Evolutionary conservation across 1,140 invertebrate species (phyloP).

Genomic region (Panagrolaimus sp.): DNA sequence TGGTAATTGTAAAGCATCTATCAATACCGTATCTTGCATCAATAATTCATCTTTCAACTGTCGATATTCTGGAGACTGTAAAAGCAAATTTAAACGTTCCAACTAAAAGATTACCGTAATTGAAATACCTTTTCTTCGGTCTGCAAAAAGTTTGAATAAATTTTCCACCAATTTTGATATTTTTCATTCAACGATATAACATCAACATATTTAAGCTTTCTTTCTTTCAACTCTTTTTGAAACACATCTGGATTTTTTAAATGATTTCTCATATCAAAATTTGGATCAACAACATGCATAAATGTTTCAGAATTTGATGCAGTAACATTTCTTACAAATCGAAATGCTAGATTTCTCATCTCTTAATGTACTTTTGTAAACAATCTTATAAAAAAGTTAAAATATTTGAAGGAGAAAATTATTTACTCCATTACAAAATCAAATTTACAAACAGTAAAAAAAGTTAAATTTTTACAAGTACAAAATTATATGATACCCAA

Average conservation of each 20-base stretch:
- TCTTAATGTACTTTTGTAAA: too few species aligned
- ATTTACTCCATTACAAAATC: too few species aligned
- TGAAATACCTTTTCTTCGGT: not conserved
- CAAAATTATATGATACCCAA: too few species aligned
- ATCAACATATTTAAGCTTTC: not conserved
- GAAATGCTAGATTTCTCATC: constrained; percentile 3
- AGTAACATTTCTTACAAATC: not conserved
- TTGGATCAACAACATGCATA: constrained; percentile 1
- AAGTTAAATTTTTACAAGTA: too few species aligned
- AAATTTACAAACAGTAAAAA: too few species aligned
- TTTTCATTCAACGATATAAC: not conserved
- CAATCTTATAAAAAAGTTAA: too few species aligned
- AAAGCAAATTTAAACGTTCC: not conserved
- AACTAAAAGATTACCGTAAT: not conserved
- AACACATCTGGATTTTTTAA: not conserved
- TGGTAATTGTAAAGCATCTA: not conserved
- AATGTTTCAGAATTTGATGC: not conserved
- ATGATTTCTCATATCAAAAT: not conserved
- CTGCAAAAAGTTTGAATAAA: not conserved
- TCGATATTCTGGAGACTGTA: not conserved
- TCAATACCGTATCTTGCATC: not conserved
- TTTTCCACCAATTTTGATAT: not conserved
- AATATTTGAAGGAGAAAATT: too few species aligned
- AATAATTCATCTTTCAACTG: not conserved
- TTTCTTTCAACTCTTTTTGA: not conserved